phyloP scores from a whole-genome alignment of 2,888 invertebrate genomes.

The Danaus chrysippus region DNA sequence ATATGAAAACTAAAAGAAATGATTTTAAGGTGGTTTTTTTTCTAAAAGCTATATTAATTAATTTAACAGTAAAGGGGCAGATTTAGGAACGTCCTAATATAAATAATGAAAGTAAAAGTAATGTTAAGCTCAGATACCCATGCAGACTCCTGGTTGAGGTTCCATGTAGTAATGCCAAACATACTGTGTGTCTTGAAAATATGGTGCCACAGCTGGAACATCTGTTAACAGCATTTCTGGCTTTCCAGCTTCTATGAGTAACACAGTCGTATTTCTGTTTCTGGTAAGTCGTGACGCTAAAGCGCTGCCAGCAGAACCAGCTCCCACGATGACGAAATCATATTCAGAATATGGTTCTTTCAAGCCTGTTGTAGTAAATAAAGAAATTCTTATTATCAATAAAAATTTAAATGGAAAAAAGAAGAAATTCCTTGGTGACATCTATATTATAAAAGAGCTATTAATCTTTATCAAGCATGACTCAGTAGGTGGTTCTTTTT shows the following conservation, averaged over 20 bases:
- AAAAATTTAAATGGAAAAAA: no score
- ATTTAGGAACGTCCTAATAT: no score
- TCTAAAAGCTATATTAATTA: no score
- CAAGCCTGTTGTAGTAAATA: conserved; percentile 44
- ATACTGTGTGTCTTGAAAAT: conserved; percentile 61
- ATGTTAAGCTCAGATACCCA: conserved; percentile 44
- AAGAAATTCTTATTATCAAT: no score
- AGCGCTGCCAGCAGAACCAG: conserved; percentile 76
- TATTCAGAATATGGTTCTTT: conserved; percentile 61
- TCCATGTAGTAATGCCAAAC: conserved; percentile 78
- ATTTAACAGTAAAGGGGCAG: no score
- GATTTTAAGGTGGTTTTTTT: no score
- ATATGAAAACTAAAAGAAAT: no score
- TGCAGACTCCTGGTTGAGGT: conserved; percentile 73
- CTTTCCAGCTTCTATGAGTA: conserved; percentile 72
- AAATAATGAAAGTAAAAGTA: no score
- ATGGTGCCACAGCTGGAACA: conserved; percentile 62
- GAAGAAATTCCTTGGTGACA: no score
- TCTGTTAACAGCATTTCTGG: conserved; percentile 67
- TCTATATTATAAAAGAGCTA: no score
- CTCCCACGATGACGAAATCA: conserved; percentile 76
- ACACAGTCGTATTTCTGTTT: conserved; percentile 61
- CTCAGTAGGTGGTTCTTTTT: no score
- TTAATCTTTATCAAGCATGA: no score
- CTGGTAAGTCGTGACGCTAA: conserved; percentile 72